Percentiles rank a stretch among this genome's conserved stretches.
Conservation (phyloP, 2,888 invertebrate species). For the Exephanes ischioxanthus region DNA sequence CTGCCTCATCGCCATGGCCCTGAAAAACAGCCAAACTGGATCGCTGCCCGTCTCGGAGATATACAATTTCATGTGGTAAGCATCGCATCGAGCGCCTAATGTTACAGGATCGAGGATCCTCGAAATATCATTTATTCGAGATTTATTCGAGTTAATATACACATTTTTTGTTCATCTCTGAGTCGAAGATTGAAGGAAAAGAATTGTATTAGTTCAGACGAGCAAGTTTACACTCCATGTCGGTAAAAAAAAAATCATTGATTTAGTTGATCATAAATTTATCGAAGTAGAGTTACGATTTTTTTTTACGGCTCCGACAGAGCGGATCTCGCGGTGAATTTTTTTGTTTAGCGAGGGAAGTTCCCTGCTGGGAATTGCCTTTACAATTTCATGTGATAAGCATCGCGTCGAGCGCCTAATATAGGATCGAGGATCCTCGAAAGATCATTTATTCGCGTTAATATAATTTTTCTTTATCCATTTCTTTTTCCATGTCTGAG, state of each 20-base stretch:
- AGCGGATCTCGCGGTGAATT: background rate
- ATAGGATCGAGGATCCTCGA: too few species aligned
- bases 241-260: background rate
- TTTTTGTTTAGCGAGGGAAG: background rate
- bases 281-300: too few species aligned
- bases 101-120: background rate
- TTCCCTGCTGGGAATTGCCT: background rate
- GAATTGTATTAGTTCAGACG: background rate
- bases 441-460: too few species aligned
- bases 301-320: background rate
- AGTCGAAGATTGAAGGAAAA: background rate
- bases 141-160: background rate
- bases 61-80: conserved; percentile 99
- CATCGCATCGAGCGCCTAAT: conserved; percentile 68
- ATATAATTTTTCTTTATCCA: too few species aligned
- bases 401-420: too few species aligned
- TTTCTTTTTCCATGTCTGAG: too few species aligned
- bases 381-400: too few species aligned
- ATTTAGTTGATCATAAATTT: background rate
- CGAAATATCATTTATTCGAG: background rate
- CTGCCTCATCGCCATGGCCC: conserved; percentile 98
- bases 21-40: conserved; percentile 97
- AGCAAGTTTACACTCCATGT: background rate
- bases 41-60: conserved; percentile 99
- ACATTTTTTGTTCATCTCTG: background rate